A percentile compares a stretch with the other conserved stretches of the same genome.
phyloP scores from a whole-genome alignment of 2,113 vertebrate species.

The Scytalopus superciliaris region DNA sequence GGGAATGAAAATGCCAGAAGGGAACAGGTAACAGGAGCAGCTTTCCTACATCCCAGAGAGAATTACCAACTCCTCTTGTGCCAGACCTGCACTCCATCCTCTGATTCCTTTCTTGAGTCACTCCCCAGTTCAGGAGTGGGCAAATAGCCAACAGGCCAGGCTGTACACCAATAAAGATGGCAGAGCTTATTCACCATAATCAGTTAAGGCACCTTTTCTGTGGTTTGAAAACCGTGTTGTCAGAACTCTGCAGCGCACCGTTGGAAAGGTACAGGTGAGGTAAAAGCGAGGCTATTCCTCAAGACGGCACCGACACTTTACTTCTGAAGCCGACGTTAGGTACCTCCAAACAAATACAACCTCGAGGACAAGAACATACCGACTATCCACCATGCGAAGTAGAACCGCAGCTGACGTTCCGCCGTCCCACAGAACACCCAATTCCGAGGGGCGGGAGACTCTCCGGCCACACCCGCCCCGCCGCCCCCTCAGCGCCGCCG shows the following conservation, averaged over 20 bases:
- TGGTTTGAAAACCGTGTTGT: not conserved
- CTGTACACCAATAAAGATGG: not conserved
- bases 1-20: not conserved
- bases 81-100: not conserved
- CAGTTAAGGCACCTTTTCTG: not conserved
- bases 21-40: not conserved
- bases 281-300: not conserved
- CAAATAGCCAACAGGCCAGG: not conserved
- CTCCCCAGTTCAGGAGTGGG: not conserved
- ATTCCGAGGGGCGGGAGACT: accelerated
- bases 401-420: accelerated
- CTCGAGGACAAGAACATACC: not conserved
- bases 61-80: not conserved
- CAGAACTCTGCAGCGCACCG: not conserved
- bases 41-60: not conserved
- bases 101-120: not conserved
- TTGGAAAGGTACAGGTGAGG: not conserved
- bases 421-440: too few species aligned
- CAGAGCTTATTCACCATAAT: not conserved
- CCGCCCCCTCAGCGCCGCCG: not conserved
- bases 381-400: too few species aligned
- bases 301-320: not conserved
- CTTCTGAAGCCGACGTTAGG: not conserved
- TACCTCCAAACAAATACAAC: not conserved
- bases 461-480: accelerated